These are phyloP conservation scores for Nothura maculosa DNA, from an alignment of 2,797 vertebrate genomes.

Conservation along the genomic window DNA sequence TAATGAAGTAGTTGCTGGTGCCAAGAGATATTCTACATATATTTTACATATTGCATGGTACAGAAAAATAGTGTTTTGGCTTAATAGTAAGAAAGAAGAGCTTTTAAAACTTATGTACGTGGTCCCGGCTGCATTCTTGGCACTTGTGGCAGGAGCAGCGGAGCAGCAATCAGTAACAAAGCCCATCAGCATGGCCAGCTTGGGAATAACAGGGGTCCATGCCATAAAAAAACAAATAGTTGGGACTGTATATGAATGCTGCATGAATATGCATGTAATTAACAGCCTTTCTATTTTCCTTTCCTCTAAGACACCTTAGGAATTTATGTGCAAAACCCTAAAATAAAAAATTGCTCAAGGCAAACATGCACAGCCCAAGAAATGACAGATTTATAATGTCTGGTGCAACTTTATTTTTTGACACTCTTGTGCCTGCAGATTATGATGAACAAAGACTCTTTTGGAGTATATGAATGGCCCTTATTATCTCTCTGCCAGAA, in stretches of 20 bases:
- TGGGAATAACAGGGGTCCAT: neutral
- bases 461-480: neutral
- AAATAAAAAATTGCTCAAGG: neutral
- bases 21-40: neutral
- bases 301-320: neutral
- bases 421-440: neutral
- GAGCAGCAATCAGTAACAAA: neutral
- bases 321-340: neutral
- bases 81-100: neutral
- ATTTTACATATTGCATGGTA: neutral
- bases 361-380: neutral
- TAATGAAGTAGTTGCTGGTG: neutral
- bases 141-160: neutral
- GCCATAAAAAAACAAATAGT: neutral
- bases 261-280: fast-evolving
- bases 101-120: neutral
- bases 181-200: neutral
- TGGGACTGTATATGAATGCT: neutral
- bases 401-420: neutral
- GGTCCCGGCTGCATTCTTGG: neutral
- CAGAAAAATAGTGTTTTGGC: neutral
- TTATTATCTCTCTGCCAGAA: neutral
- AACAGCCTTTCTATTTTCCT: neutral
- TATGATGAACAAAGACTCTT: neutral
- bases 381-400: neutral